Conservation (phyloP, 2,797 vertebrate species). For the Pogoniulus pusillus region DNA sequence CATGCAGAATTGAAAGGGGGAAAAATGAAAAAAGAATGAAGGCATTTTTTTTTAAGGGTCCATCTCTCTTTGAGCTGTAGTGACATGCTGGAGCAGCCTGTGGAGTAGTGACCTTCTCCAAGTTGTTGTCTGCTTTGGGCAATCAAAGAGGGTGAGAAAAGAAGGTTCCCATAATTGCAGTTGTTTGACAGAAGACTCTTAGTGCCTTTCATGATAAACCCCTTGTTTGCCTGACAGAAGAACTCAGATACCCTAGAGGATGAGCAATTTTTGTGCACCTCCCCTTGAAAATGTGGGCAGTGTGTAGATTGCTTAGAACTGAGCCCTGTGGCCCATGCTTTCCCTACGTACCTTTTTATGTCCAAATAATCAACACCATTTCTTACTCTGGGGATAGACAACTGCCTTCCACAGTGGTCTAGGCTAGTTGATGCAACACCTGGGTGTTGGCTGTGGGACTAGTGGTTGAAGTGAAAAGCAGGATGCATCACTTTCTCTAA, state of each 20-base stretch:
- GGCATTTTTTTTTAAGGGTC: not conserved
- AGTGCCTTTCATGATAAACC: not conserved
- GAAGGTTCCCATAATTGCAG: not conserved
- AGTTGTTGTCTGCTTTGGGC: not conserved
- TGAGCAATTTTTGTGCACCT: not conserved
- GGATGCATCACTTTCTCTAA: conserved; percentile 27
- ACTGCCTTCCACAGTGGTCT: not conserved
- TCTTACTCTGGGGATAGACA: not conserved
- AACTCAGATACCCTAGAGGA: not conserved
- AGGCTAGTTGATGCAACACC: not conserved
- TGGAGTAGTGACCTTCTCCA: not conserved
- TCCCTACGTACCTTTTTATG: not conserved
- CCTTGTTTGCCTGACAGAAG: not conserved
- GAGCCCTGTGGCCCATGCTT: not conserved
- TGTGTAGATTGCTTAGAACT: not conserved
- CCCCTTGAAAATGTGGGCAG: not conserved
- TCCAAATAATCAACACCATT: not conserved
- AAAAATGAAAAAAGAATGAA: not conserved
- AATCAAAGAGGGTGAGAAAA: not conserved
- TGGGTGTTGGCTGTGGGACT: not conserved
- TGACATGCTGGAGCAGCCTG: not conserved
- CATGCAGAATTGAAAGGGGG: not conserved
- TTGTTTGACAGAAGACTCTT: not conserved
- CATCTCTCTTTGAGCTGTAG: not conserved
- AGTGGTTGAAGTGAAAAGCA: not conserved